Conservation (phyloP, 2,113 vertebrate species). For the Etheostoma spectabile region DNA sequence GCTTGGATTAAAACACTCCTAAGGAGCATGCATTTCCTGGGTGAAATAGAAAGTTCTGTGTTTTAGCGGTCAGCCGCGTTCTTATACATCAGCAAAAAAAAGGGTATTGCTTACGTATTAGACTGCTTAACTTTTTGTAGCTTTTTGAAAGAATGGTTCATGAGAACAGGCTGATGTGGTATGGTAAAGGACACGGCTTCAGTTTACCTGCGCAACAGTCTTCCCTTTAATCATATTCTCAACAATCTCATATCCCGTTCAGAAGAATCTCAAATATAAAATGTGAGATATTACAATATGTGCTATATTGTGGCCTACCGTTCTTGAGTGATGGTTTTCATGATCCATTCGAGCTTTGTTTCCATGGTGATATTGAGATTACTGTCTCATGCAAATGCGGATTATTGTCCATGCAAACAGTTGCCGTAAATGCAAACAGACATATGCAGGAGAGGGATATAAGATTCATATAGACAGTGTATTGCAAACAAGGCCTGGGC, state of each 20-base stretch:
- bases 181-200: neutral
- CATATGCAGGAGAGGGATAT: neutral
- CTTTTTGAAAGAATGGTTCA: too few relatives aligned
- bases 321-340: slow-evolving; percentile 37
- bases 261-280: slow-evolving; percentile 36
- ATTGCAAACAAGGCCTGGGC: neutral
- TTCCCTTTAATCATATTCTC: slow-evolving; percentile 1
- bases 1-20: too few relatives aligned
- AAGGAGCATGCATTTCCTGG: too few relatives aligned
- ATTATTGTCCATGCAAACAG: neutral
- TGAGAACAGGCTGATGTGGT: neutral
- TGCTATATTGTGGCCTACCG: neutral
- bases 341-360: slow-evolving; percentile 25
- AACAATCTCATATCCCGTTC: slow-evolving; percentile 48
- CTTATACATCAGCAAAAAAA: too few relatives aligned
- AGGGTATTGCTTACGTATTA: too few relatives aligned
- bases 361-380: slow-evolving; percentile 14
- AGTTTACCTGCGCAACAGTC: neutral
- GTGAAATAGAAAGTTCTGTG: too few relatives aligned
- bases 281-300: slow-evolving; percentile 6
- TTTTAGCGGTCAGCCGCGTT: too few relatives aligned
- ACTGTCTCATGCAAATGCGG: too few relatives aligned
- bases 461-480: neutral
- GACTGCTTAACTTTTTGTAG: too few relatives aligned
- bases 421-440: neutral